Conservation (phyloP, 2,113 vertebrate species). For the Paraplagusia blochii region DNA sequence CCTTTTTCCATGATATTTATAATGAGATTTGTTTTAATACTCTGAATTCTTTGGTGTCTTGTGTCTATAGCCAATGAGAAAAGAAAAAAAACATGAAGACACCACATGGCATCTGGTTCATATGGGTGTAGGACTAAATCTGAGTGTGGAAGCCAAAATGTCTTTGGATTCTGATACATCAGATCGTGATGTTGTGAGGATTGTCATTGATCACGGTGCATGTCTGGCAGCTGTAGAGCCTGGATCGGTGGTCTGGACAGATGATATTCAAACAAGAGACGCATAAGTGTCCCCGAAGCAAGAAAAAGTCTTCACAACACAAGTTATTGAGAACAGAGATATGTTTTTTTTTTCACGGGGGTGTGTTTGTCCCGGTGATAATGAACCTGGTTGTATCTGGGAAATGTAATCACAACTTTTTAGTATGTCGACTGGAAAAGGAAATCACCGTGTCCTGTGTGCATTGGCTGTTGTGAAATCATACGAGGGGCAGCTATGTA, state of each 20-base stretch:
- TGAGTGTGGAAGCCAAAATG: not conserved
- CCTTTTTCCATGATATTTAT: constrained; percentile 1
- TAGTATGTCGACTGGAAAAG: constrained; percentile 42
- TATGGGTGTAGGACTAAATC: not conserved
- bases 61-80: not conserved
- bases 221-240: constrained; percentile 5
- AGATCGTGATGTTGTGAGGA: not conserved
- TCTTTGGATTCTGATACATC: constrained; percentile 3
- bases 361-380: not conserved
- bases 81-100: constrained; percentile 13
- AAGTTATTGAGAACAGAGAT: not conserved
- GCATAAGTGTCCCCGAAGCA: not conserved
- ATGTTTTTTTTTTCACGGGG: not conserved
- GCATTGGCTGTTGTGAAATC: constrained; percentile 43
- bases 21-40: constrained; percentile 1
- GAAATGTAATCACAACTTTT: constrained; percentile 10
- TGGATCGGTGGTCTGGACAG: not conserved
- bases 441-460: constrained; percentile 34
- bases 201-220: not conserved
- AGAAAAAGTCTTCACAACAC: constrained; percentile 2
- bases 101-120: constrained; percentile 6
- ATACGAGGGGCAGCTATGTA: constrained; percentile 15
- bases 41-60: not conserved
- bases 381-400: not conserved
- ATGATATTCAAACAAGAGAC: constrained; percentile 10